These are phyloP conservation scores for Burhinus oedicnemus DNA, from an alignment of 2,113 vertebrate genomes.

Conservation along the genomic window DNA sequence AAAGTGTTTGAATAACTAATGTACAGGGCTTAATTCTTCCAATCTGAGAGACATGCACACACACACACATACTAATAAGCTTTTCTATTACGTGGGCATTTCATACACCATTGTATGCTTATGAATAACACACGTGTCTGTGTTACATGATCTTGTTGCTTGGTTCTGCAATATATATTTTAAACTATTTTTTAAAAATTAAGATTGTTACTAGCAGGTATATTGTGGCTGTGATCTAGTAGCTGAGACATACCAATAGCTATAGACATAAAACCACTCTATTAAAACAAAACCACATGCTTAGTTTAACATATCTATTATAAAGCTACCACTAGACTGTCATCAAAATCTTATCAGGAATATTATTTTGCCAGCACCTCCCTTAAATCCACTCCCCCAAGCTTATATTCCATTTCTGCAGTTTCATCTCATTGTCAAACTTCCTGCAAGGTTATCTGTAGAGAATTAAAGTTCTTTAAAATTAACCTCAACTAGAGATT, in stretches of 20 bases:
- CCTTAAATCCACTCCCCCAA: background rate
- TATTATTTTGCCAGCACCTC: background rate
- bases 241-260: background rate
- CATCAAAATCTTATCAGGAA: background rate
- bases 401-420: background rate
- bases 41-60: background rate
- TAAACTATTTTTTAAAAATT: background rate
- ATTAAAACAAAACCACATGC: background rate
- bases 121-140: background rate
- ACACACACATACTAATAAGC: background rate
- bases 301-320: background rate
- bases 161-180: background rate
- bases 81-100: background rate
- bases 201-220: background rate
- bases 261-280: background rate
- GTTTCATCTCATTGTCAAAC: background rate
- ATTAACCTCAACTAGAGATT: background rate
- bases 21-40: background rate
- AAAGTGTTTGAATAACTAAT: background rate
- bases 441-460: background rate
- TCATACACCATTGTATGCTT: accelerated
- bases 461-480: slow-evolving; percentile 5
- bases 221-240: background rate
- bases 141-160: background rate
- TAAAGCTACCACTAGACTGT: background rate